Percentiles rank a stretch among this genome's conserved stretches.
phyloP scores from a whole-genome alignment of 2,797 vertebrate species.

The Helostoma temminkii region DNA sequence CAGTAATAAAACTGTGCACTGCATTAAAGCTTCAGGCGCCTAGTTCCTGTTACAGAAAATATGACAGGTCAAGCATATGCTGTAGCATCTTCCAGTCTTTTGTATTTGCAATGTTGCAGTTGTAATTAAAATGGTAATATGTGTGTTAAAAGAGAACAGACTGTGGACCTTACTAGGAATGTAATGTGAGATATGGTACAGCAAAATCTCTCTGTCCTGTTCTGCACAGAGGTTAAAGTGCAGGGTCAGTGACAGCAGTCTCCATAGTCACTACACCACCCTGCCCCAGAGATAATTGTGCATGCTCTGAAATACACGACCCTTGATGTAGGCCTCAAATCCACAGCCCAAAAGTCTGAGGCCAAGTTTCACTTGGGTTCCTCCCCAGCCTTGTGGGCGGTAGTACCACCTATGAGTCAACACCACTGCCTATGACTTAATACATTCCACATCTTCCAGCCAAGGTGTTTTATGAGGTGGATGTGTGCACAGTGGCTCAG shows the following conservation, averaged over 20 bases:
- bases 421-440: conserved; percentile 64
- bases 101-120: conserved; percentile 13
- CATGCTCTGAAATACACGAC: conserved; percentile 55
- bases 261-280: conserved; percentile 16
- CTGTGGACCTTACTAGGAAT: background rate
- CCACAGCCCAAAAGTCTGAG: conserved; percentile 64
- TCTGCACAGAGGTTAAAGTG: conserved; percentile 29
- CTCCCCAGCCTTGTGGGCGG: conserved; percentile 57
- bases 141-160: conserved; percentile 5
- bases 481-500: conserved; percentile 55
- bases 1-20: conserved; percentile 65
- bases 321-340: conserved; percentile 66
- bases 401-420: conserved; percentile 74
- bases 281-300: conserved; percentile 52
- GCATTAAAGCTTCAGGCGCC: conserved; percentile 58
- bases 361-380: conserved; percentile 63
- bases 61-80: conserved; percentile 30
- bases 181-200: conserved; percentile 10
- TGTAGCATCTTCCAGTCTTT: conserved; percentile 22
- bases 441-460: conserved; percentile 68
- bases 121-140: conserved; percentile 18
- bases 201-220: background rate
- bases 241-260: conserved; percentile 32
- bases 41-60: conserved; percentile 52
- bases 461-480: conserved; percentile 69